These are phyloP conservation scores for Pimephales promelas DNA, from an alignment of 2,113 vertebrate species.

Conservation along the genomic window DNA sequence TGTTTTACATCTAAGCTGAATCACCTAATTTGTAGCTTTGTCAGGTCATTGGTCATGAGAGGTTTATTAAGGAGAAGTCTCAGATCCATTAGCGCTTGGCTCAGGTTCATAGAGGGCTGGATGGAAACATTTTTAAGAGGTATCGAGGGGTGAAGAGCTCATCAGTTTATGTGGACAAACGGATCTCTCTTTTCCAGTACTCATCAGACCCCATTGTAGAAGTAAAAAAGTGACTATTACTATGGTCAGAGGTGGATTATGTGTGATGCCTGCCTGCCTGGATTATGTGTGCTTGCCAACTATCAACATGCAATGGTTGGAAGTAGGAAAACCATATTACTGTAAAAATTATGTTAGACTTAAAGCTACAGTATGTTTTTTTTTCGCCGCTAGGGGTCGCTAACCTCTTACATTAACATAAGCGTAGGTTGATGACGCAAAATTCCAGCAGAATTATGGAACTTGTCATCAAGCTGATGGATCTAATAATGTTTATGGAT, in stretches of 20 bases:
- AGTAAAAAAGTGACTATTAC: neutral
- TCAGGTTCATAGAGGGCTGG: slow-evolving; percentile 16
- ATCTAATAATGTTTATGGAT: too few species aligned
- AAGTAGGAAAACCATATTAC: neutral
- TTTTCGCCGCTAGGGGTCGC: too few species aligned
- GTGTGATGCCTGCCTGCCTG: neutral
- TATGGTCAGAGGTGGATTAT: slow-evolving; percentile 8
- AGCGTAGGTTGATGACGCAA: too few species aligned
- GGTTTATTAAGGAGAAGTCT: slow-evolving; percentile 39
- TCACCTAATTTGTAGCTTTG: slow-evolving; percentile 48
- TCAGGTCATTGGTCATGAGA: slow-evolving; percentile 47
- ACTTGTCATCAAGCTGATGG: too few species aligned
- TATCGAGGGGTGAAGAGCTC: slow-evolving; percentile 16
- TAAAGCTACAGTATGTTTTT: too few species aligned
- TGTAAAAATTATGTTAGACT: neutral
- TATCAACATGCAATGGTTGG: neutral
- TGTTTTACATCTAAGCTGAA: slow-evolving; percentile 47
- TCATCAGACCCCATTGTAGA: neutral
- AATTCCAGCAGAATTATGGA: too few species aligned
- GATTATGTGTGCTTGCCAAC: neutral
- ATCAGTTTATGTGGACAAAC: slow-evolving; percentile 24
- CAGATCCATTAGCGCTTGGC: slow-evolving; percentile 48
- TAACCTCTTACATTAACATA: too few species aligned
- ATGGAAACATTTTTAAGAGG: slow-evolving; percentile 7
- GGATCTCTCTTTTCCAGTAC: slow-evolving; percentile 21